Conservation (phyloP, 2,888 invertebrate genomes). For the Coelinius sp. region DNA sequence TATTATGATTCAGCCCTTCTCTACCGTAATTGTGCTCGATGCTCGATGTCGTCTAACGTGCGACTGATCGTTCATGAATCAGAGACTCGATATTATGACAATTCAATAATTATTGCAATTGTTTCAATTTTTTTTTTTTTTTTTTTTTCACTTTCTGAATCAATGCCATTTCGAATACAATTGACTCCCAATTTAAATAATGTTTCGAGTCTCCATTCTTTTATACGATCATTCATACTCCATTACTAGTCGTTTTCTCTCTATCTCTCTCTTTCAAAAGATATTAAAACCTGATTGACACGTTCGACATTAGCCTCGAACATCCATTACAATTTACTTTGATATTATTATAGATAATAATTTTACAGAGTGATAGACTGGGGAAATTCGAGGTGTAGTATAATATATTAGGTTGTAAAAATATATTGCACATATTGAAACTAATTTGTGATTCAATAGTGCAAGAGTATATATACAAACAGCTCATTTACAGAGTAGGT, state of each 20-base stretch:
- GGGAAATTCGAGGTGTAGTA: conserved; percentile 29
- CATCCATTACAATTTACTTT: conserved; percentile 42
- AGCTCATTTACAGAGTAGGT: conserved; percentile 49
- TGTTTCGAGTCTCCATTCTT: conserved; percentile 31
- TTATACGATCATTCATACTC: conserved; percentile 29
- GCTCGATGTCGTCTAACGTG: conserved; percentile 53
- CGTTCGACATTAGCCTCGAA: conserved; percentile 53
- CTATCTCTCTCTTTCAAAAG: neutral
- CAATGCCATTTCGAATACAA: neutral
- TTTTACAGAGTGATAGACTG: conserved; percentile 27
- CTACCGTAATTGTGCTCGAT: conserved; percentile 49
- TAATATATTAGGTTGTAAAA: neutral
- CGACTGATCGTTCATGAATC: conserved; percentile 38
- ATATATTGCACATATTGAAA: conserved; percentile 2
- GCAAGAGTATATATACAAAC: neutral
- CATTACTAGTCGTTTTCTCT: neutral
- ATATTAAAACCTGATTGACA: conserved; percentile 43
- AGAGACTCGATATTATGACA: conserved; percentile 40
- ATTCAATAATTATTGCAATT: conserved; percentile 8
- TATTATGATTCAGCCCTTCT: conserved; percentile 53
- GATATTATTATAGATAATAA: conserved; percentile 38
- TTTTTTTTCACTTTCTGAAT: too few relatives aligned
- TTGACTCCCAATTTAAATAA: neutral
- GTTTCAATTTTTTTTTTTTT: too few relatives aligned
- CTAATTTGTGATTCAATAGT: neutral